Evolutionary conservation across 35 echinoderm and acorn worm species (phyloP), one percentile per base, ranked within the genome.

Genomic region (Heliocidaris tuberculata): DNA sequence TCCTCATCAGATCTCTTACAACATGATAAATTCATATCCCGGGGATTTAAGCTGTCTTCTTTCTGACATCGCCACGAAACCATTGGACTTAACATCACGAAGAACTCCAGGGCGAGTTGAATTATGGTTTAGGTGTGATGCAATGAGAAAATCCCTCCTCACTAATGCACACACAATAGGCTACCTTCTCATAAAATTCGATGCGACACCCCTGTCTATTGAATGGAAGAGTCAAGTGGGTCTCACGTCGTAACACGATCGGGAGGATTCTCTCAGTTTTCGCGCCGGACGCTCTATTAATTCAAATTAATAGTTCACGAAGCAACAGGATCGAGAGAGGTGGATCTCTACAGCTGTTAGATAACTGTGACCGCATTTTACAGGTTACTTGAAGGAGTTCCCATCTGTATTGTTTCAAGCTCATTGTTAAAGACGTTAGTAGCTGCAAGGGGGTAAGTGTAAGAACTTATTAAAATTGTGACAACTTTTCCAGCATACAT

Each of bases 251-350:
- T n/a, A 21, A 78, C 27, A n/a, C 27, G 65, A 78, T 78, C 65
- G 17, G 65, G 65, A 78, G 5, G 65, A 78, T 78, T 78, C 21
- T 78, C 65, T 78, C 65, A 78, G 4, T 78, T 78, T 78, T 78
- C 65, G 65, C 65, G 65, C 65, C 65, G 21, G 65, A n/a, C 27
- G 65, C 65, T 78, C 65, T 78, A 78, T 78, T 78, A 78, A 78
- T 78, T 78, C 65, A 78, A 78, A 78, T 78, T 78, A 78, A 78
- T 78, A 78, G 65, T 78, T 78, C 21, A 78, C 21, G 65, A 78
- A n/a, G 65, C 65, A n/a, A 78, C 65, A 78, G 65, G 65, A 19
- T 24, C 7, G 65, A 78, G 65, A 5, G 65, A n/a, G 65, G 21
- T 27, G 21, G 65, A 78, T n/a, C 65, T 78, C 65, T 2, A 24